phyloP scores from a whole-genome alignment of 2,113 vertebrate species.

The Callipepla squamata region DNA sequence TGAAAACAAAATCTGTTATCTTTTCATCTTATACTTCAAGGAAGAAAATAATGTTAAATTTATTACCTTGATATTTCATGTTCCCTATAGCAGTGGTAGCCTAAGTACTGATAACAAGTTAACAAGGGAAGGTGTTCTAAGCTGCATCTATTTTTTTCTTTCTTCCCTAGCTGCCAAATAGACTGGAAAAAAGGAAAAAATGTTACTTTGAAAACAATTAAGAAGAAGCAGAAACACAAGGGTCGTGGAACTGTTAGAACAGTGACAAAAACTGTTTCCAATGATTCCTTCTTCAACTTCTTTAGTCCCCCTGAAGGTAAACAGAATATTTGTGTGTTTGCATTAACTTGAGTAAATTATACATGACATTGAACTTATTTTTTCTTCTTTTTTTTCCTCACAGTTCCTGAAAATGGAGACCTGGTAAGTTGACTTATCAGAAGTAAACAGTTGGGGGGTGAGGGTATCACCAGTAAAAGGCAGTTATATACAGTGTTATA shows the following conservation, averaged over 20 bases:
- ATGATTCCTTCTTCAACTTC: slow-evolving; percentile 99
- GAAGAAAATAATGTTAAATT: too few species aligned
- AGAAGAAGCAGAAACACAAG: slow-evolving; percentile 99
- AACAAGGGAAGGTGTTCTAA: not conserved
- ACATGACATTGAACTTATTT: not conserved
- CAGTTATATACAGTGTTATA: not conserved
- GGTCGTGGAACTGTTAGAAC: slow-evolving; percentile 96
- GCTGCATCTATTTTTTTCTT: not conserved
- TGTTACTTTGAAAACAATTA: slow-evolving; percentile 98
- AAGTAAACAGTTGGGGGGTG: not conserved
- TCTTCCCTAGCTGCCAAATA: slow-evolving; percentile 86
- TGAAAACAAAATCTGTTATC: not conserved
- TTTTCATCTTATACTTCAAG: too few species aligned
- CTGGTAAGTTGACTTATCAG: slow-evolving; percentile 83
- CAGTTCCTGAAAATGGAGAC: slow-evolving; percentile 95
- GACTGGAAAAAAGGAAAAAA: slow-evolving; percentile 99
- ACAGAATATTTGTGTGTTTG: not conserved
- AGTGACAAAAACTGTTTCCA: slow-evolving; percentile 97
- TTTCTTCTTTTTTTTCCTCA: slow-evolving; percentile 5
- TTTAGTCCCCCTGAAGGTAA: slow-evolving; percentile 96
- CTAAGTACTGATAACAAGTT: not conserved
- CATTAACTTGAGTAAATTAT: not conserved
- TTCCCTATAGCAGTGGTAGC: not conserved
- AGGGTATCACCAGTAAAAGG: not conserved
- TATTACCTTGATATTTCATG: not conserved